A percentile compares a stretch with the other conserved stretches of the same genome.
phyloP scores from a whole-genome alignment of 2,113 vertebrate genomes.

The Caranx ignobilis region DNA sequence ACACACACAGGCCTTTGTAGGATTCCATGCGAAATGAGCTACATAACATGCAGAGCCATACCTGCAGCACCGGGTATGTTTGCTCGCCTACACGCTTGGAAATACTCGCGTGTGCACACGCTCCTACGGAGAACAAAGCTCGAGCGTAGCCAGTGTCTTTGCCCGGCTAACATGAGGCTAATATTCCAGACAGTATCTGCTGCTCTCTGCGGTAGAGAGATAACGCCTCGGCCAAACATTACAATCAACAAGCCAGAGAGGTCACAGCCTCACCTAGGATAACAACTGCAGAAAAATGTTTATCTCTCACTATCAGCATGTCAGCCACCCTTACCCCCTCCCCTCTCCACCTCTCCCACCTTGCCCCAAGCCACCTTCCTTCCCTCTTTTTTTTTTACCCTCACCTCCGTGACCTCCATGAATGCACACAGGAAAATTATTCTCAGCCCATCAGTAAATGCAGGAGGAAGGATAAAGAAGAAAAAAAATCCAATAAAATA shows the following conservation, averaged over 20 bases:
- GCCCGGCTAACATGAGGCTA: constrained; percentile 44
- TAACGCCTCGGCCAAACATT: constrained; percentile 65
- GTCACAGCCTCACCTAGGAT: constrained; percentile 65
- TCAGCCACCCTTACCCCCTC: constrained; percentile 51
- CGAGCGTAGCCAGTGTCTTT: constrained; percentile 24
- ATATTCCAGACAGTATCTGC: constrained; percentile 69
- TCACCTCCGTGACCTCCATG: constrained; percentile 53
- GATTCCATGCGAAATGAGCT: constrained; percentile 1
- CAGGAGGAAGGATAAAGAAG: constrained; percentile 1
- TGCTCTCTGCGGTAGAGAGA: constrained; percentile 67
- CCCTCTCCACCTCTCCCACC: constrained; percentile 38
- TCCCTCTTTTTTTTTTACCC: constrained; percentile 1
- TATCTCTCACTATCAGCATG: constrained; percentile 73
- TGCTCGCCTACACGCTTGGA: constrained; percentile 8
- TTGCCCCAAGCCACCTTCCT: constrained; percentile 42
- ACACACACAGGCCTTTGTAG: not conserved
- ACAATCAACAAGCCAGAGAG: constrained; percentile 67
- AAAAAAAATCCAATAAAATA: constrained; percentile 57
- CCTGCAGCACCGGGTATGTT: not conserved
- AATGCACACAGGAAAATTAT: constrained; percentile 41
- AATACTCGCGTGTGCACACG: constrained; percentile 5
- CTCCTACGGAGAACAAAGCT: constrained; percentile 50
- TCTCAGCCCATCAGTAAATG: constrained; percentile 38
- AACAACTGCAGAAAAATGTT: constrained; percentile 70
- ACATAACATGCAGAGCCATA: constrained; percentile 20